Base-by-base conservation (phyloP, 1,140 invertebrate genomes). In the Hormaphis cornu region DNA sequence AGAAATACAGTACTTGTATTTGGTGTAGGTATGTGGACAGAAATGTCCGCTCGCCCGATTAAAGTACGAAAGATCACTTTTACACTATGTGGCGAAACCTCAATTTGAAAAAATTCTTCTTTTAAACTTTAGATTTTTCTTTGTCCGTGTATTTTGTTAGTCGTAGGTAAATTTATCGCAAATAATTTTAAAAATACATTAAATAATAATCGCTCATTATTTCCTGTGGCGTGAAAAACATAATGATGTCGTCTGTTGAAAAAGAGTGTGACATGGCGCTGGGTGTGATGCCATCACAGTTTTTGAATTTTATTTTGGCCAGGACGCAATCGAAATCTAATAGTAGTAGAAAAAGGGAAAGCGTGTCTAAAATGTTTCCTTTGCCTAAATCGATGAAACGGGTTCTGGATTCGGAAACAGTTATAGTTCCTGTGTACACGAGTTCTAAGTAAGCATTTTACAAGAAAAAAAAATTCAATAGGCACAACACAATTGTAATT, bases 261-360 rank as follows among this genome's bases (percentile, higher is more conserved):
- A 48, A n/a, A 20, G 48, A 33, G 18, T 54, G 20, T 40, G 30
- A 52, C n/a, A 54, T 24, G 26, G 71, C 69, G 12, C 2, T 58
- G 8, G 53, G 63, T 28, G 8, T 71, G 30, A 61, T 71, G 37
- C 71, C 71, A 14, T 69, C 71, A 7, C 71, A 72, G 28, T 71
- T 72, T 56, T 56, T 71, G 0, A 73, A 71, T 35, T 63, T 73
- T 5, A 50, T 72, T 9, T 40, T 73, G 8, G 69, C 71, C 40
- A 71, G 71, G 59, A 37, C 28, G 6, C 54, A 61, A 18, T 24
- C 59, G 8, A 7, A 26, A 46, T 33, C 37, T 0, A 28, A 58
- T 22, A n/a, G 18, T 4, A 48, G 2, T 30, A 63, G 20, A 33
- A 48, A 33, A 33, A 46, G 20, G 2, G 6, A 48, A 16, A 28